phyloP scores from a whole-genome alignment of 2,113 vertebrate genomes.

The Ondatra zibethicus region DNA sequence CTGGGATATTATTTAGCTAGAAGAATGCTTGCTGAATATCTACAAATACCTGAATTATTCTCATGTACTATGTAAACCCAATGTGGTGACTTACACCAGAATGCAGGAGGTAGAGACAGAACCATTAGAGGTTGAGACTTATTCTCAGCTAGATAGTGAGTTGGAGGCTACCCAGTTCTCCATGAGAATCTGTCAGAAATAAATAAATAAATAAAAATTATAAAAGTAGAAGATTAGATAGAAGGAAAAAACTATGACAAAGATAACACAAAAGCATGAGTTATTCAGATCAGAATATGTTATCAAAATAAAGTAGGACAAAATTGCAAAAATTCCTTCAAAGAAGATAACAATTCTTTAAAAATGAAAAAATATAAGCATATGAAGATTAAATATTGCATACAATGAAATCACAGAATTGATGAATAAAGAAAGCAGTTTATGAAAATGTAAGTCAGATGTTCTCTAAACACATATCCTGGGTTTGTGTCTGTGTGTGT shows the following conservation, averaged over 20 bases:
- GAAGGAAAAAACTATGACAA: not conserved
- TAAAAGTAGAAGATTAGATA: no score
- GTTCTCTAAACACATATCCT: no score
- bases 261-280: not conserved
- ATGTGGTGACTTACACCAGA: not conserved
- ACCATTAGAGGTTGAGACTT: not conserved
- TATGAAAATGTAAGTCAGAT: not conserved
- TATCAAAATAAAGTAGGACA: not conserved
- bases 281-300: not conserved
- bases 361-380: not conserved
- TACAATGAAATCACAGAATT: not conserved
- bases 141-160: not conserved
- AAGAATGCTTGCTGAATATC: not conserved
- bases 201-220: no score
- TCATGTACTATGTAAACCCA: not conserved
- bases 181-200: not conserved
- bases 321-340: not conserved
- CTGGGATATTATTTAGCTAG: not conserved
- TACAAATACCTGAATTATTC: not conserved
- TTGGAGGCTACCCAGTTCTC: not conserved
- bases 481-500: no score
- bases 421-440: not conserved
- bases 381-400: not conserved
- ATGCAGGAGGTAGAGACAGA: not conserved
- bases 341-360: no score